phyloP scores from a whole-genome alignment of 2,888 invertebrate species.

The Stenodera caucasica region DNA sequence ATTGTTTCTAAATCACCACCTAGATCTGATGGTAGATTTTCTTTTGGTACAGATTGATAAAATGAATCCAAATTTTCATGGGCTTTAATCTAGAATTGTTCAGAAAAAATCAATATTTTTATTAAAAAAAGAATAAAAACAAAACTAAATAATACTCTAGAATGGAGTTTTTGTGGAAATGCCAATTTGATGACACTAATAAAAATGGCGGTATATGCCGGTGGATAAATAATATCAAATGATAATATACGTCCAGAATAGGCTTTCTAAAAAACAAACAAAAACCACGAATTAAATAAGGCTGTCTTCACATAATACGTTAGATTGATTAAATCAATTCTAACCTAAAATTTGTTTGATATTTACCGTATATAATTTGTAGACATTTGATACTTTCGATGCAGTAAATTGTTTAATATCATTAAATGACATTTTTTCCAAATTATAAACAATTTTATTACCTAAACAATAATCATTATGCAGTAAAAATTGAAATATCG shows the following conservation, averaged over 20 bases:
- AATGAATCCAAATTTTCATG: background rate
- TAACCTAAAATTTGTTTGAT: too few species aligned
- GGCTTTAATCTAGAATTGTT: background rate
- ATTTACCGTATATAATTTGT: conserved; percentile 1
- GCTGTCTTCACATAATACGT: too few species aligned
- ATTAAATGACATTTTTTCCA: background rate
- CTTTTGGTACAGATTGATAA: conserved; percentile 6
- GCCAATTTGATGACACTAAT: background rate
- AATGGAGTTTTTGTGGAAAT: background rate
- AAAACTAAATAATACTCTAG: too few species aligned
- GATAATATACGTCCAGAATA: background rate
- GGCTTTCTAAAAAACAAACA: background rate
- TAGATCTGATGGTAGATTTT: background rate
- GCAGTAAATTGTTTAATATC: background rate
- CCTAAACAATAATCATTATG: conserved; percentile 1
- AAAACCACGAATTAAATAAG: too few species aligned
- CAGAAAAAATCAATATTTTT: too few species aligned
- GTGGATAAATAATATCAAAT: background rate
- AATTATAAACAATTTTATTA: background rate
- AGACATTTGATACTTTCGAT: background rate
- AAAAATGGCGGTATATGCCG: background rate
- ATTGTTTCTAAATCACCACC: background rate
- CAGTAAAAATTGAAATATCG: background rate
- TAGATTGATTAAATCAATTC: too few species aligned
- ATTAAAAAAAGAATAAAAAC: too few species aligned